Evolutionary conservation across 2,888 invertebrate species (phyloP).

Genomic region (Melitaea athalia): DNA sequence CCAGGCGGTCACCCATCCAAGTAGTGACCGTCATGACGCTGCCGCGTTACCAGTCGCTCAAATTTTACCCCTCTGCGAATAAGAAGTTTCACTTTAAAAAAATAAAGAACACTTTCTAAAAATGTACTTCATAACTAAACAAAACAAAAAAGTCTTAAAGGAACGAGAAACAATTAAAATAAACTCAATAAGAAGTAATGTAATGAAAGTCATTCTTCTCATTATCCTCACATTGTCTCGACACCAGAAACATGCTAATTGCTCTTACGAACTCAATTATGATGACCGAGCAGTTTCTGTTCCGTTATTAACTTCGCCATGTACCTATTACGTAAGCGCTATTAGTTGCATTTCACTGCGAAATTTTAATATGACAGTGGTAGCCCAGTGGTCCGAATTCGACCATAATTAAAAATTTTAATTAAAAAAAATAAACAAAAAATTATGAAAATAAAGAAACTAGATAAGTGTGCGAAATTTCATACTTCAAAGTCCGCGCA

Average conservation of each 20-base stretch:
- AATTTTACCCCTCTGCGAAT: no score
- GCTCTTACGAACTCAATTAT: slow-evolving; percentile 25
- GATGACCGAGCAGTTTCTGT: slow-evolving; percentile 28
- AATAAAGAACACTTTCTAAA: background rate
- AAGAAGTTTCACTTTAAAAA: no score
- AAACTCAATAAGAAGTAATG: background rate
- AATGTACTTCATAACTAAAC: background rate
- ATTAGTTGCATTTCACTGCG: slow-evolving; percentile 26
- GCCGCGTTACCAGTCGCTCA: no score
- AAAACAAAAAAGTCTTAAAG: background rate
- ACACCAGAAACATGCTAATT: slow-evolving; percentile 25
- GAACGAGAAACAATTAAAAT: background rate
- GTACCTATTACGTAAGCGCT: slow-evolving; percentile 34
- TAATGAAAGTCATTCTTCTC: slow-evolving; percentile 1
- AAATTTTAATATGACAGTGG: slow-evolving; percentile 16
- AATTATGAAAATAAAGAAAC: no score
- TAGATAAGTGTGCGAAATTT: no score
- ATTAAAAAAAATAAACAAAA: no score
- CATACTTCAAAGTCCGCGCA: no score
- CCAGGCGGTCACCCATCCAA: no score
- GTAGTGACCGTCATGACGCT: no score
- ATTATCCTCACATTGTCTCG: slow-evolving; percentile 11
- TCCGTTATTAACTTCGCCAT: slow-evolving; percentile 34
- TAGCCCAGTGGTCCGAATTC: no score
- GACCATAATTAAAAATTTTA: no score